Percentiles rank a stretch among this genome's conserved stretches.
Evolutionary conservation across 2,797 vertebrate genomes (phyloP).

Genomic region (Picus viridis): DNA sequence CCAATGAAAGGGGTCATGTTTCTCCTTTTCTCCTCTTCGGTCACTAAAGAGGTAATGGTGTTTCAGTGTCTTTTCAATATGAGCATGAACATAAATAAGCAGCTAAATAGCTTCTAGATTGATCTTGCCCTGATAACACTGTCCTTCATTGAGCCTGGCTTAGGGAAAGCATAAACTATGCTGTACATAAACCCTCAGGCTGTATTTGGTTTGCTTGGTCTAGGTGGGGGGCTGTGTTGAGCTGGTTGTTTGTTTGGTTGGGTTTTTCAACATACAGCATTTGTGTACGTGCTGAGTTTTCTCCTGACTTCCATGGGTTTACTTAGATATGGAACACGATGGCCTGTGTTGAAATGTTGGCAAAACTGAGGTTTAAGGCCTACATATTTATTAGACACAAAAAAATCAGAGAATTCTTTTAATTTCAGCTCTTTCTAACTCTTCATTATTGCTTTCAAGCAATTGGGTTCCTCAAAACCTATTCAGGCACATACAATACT

Average conservation of each 20-base stretch:
- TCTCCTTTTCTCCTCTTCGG: slow-evolving; percentile 90
- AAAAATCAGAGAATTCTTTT: not conserved
- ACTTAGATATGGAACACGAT: not conserved
- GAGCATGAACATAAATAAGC: not conserved
- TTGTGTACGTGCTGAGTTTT: not conserved
- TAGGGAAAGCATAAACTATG: not conserved
- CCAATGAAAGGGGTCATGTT: slow-evolving; percentile 99
- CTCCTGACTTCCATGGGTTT: not conserved
- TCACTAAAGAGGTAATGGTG: slow-evolving; percentile 86
- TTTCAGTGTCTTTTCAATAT: not conserved
- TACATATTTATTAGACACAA: not conserved
- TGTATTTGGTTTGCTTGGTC: not conserved
- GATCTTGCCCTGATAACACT: not conserved
- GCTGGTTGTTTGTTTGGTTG: not conserved
- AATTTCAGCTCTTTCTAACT: not conserved
- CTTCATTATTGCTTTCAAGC: not conserved
- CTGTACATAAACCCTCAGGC: not conserved
- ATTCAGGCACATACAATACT: not conserved
- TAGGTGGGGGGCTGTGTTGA: no score
- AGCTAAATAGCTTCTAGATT: not conserved
- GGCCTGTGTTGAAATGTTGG: not conserved
- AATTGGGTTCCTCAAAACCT: not conserved
- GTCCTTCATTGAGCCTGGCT: not conserved
- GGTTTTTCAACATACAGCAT: not conserved
- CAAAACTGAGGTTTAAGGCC: not conserved